Evolutionary conservation across 2,888 invertebrate genomes (phyloP).

Genomic region (Ecliptopera silaceata): DNA sequence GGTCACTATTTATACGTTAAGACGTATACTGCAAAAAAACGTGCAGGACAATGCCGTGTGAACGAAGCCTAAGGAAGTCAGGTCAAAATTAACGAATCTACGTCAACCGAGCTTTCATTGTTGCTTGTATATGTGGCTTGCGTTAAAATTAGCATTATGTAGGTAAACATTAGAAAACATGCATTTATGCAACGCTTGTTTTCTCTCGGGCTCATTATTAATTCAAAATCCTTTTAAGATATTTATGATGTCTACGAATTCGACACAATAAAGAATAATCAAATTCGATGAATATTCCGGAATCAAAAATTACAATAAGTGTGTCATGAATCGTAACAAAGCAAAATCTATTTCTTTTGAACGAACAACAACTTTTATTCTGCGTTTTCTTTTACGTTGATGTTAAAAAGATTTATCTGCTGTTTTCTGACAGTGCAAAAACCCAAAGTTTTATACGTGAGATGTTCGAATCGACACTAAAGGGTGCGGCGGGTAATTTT

Average conservation of each 20-base stretch:
- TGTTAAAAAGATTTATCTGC: too few relatives aligned
- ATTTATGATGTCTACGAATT: not conserved
- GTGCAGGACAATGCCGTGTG: too few relatives aligned
- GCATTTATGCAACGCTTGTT: slow-evolving; percentile 22
- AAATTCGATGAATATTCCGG: too few relatives aligned
- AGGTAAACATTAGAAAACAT: slow-evolving; percentile 32
- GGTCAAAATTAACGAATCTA: slow-evolving; percentile 25
- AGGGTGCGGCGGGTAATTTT: slow-evolving; percentile 36
- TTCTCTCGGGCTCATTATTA: slow-evolving; percentile 15
- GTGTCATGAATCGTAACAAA: too few relatives aligned
- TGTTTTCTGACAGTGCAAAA: not conserved
- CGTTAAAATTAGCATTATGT: slow-evolving; percentile 37
- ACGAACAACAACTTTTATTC: too few relatives aligned
- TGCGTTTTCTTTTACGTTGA: too few relatives aligned
- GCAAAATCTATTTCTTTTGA: too few relatives aligned
- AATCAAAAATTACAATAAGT: too few relatives aligned
- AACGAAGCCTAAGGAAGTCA: too few relatives aligned
- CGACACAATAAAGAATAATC: too few relatives aligned
- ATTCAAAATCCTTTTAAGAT: not conserved
- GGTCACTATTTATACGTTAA: too few relatives aligned
- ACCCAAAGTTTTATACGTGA: not conserved
- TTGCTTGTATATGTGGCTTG: slow-evolving; percentile 33
- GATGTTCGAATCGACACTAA: slow-evolving; percentile 1
- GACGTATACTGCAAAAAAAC: too few relatives aligned
- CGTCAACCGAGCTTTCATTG: slow-evolving; percentile 42